These are phyloP conservation scores for Therioaphis trifolii DNA, from an alignment of 2,888 invertebrate species.

Conservation along the genomic window DNA sequence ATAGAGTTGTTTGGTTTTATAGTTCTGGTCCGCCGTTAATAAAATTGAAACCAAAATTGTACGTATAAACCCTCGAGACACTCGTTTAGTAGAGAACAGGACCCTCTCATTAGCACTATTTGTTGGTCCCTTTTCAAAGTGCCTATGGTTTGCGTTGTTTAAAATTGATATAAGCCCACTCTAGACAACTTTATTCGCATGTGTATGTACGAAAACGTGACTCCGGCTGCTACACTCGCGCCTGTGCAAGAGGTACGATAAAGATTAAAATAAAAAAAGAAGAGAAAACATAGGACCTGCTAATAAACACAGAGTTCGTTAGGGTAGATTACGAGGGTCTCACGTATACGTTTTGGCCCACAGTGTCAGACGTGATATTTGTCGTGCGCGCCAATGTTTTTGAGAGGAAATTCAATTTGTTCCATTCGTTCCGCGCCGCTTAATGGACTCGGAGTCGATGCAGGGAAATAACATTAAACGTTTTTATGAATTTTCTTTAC, in stretches of 20 bases:
- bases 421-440: background rate
- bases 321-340: slow-evolving; percentile 35
- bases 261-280: slow-evolving; percentile 23
- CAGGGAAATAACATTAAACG: background rate
- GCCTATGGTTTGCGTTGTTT: slow-evolving; percentile 23
- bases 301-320: slow-evolving; percentile 51
- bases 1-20: no score
- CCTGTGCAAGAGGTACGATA: background rate
- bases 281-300: background rate
- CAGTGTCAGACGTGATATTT: slow-evolving; percentile 32
- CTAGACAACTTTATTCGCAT: slow-evolving; percentile 32
- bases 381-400: background rate
- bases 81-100: slow-evolving; percentile 1
- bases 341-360: background rate
- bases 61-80: slow-evolving; percentile 3
- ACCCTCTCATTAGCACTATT: slow-evolving; percentile 54
- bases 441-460: background rate
- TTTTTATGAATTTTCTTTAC: slow-evolving; percentile 26
- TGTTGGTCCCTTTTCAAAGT: slow-evolving; percentile 26
- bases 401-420: slow-evolving; percentile 31
- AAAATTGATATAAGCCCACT: slow-evolving; percentile 45
- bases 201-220: slow-evolving; percentile 44
- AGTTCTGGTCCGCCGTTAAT: background rate
- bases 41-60: slow-evolving; percentile 31
- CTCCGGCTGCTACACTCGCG: background rate